Evolutionary conservation across 2,888 invertebrate genomes (phyloP), one percentile per base, ranked within the genome.

Genomic region (Eucera pruinosa): DNA sequence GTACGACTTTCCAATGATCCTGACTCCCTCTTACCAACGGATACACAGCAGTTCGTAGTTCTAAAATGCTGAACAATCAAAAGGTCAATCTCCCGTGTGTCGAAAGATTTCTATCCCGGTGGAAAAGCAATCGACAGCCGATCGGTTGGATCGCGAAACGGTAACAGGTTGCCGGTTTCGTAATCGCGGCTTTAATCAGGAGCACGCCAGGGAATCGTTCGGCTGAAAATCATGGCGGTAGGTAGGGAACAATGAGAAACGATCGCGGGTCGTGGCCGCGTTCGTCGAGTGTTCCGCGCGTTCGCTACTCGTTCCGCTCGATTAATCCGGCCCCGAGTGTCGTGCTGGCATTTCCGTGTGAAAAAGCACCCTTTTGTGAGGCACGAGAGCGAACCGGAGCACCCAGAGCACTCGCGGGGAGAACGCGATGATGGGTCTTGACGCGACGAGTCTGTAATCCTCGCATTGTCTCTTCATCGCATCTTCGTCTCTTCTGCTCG

Each of bases 241-340:
- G 47, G 18, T 47, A 61, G 25, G 65, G 69, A 57, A 69, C 67
- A 82, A 82, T 75, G 80, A 82, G 73, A 67, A 79, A 65, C 68
- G 78, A 78, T 82, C 74, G 78, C 52, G 73, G 60, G 30, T 81
- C 70, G 74, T 43, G 62, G 66, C 61, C 74, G 73, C 71, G 43
- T 69, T 75, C 60, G 66, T 72, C 78, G 74, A 81, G 81, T 76
- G 78, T 58, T 61, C 73, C 45, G 61, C 60, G 52, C 58, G 50
- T 48, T 48, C 70, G 73, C 64, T 65, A 45, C 80, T 82, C 79
- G 82, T 85, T 80, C 80, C 83, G 82, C 73, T 83, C 85, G 85
- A 85, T 85, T 85, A 80, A 85, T 85, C 83, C 83, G 70, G 55
- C 80, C 65, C 66, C 58, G 85, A 85, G 83, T 80, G 79, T 81